Conservation (phyloP, 2,797 vertebrate genomes). For the Alfaro cultratus region DNA sequence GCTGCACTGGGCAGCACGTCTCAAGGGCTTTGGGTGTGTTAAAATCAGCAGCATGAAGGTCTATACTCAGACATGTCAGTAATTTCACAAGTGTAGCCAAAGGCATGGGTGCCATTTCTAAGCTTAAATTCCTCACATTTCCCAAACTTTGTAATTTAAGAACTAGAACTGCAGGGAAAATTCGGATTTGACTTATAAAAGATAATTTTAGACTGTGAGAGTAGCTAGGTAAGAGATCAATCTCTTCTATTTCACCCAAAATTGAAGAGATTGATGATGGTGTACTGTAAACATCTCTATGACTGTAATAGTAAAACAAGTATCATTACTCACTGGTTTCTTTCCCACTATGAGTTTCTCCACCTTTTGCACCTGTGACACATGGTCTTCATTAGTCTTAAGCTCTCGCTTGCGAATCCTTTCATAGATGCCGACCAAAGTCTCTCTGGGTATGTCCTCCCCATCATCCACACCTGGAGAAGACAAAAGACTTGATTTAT, state of each 20-base stretch:
- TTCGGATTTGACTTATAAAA: background rate
- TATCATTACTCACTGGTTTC: slow-evolving; percentile 88
- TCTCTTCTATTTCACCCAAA: background rate
- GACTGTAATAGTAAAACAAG: background rate
- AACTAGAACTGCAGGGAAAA: background rate
- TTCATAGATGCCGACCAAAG: slow-evolving; percentile 95
- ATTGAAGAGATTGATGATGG: background rate
- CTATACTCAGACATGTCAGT: slow-evolving; percentile 13
- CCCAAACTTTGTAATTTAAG: background rate
- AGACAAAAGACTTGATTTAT: background rate
- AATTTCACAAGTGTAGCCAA: slow-evolving; percentile 18
- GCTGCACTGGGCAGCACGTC: slow-evolving; percentile 43
- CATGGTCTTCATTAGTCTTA: slow-evolving; percentile 97
- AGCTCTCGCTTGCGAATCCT: slow-evolving; percentile 96
- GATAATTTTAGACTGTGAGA: background rate
- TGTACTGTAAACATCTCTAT: background rate
- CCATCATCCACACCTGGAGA: slow-evolving; percentile 92
- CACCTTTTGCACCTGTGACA: slow-evolving; percentile 98
- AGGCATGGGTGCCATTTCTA: slow-evolving; percentile 14
- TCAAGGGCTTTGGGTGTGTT: slow-evolving; percentile 42
- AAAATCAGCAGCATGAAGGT: slow-evolving; percentile 61
- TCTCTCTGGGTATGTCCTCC: slow-evolving; percentile 95
- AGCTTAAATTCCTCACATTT: background rate
- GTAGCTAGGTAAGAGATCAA: background rate
- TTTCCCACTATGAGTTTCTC: slow-evolving; percentile 99